phyloP scores from a whole-genome alignment of 2,888 invertebrate genomes.

The Reticulitermes lucifugus region DNA sequence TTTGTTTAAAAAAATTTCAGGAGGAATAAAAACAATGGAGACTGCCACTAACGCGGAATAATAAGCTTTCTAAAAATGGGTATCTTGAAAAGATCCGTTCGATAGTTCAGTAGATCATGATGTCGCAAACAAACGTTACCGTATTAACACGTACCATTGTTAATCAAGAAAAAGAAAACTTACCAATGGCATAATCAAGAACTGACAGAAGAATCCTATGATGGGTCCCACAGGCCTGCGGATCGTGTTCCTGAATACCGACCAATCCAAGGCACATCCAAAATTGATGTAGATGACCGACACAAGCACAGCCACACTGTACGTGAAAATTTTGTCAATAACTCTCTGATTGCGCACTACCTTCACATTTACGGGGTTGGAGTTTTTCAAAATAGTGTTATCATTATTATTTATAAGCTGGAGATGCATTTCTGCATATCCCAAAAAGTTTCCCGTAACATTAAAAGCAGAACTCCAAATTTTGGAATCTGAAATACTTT shows the following conservation, averaged over 20 bases:
- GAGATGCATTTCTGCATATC: slow-evolving; percentile 46
- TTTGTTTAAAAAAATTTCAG: too few relatives aligned
- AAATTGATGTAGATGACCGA: slow-evolving; percentile 90
- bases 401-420: neutral
- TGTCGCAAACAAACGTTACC: too few relatives aligned
- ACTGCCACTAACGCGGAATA: too few relatives aligned
- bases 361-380: slow-evolving; percentile 64
- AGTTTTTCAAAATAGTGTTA: slow-evolving; percentile 55
- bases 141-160: too few relatives aligned
- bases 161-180: slow-evolving; percentile 58
- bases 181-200: slow-evolving; percentile 88
- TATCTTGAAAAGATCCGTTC: too few relatives aligned
- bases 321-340: slow-evolving; percentile 80
- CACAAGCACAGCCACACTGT: slow-evolving; percentile 80
- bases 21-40: too few relatives aligned
- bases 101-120: too few relatives aligned
- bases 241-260: slow-evolving; percentile 73
- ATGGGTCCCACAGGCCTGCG: slow-evolving; percentile 80
- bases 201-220: slow-evolving; percentile 84
- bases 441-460: slow-evolving; percentile 61
- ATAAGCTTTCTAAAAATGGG: too few relatives aligned
- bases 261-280: slow-evolving; percentile 88
- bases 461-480: slow-evolving; percentile 61
- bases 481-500: slow-evolving; percentile 54
- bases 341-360: slow-evolving; percentile 72